phyloP scores from a whole-genome alignment of 2,888 invertebrate species.

The Apeira syringaria region DNA sequence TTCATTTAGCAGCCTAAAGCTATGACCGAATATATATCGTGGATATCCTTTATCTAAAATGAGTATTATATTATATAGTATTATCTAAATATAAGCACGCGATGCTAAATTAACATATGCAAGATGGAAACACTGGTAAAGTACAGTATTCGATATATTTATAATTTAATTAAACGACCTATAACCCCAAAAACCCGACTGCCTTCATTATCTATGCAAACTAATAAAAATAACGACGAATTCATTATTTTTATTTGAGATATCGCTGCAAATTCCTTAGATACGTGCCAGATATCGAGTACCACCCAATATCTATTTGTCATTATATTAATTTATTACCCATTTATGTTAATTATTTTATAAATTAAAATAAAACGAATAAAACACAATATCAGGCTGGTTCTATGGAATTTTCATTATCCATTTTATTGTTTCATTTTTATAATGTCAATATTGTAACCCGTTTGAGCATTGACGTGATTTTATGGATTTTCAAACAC shows the following conservation, averaged over 20 bases:
- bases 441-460: constrained; percentile 43
- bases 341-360: constrained; percentile 63
- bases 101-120: too few relatives aligned
- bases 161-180: constrained; percentile 6
- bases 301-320: constrained; percentile 74
- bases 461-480: constrained; percentile 20
- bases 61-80: too few relatives aligned
- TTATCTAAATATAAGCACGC: too few relatives aligned
- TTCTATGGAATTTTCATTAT: constrained; percentile 74
- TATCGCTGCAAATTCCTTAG: constrained; percentile 50
- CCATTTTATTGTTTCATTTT: constrained; percentile 67
- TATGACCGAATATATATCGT: too few relatives aligned
- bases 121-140: too few relatives aligned
- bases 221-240: constrained; percentile 14
- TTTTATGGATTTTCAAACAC: constrained; percentile 23
- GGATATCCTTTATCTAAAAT: too few relatives aligned
- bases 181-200: constrained; percentile 13
- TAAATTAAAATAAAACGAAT: constrained; percentile 53
- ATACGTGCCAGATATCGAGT: constrained; percentile 49
- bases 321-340: constrained; percentile 71
- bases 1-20: too few relatives aligned
- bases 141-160: too few relatives aligned
- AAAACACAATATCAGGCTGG: constrained; percentile 60
- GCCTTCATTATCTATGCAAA: constrained; percentile 19
- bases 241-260: constrained; percentile 20